phyloP scores from a whole-genome alignment of 2,888 invertebrate genomes.

The Thysanoteuthis rhombus region DNA sequence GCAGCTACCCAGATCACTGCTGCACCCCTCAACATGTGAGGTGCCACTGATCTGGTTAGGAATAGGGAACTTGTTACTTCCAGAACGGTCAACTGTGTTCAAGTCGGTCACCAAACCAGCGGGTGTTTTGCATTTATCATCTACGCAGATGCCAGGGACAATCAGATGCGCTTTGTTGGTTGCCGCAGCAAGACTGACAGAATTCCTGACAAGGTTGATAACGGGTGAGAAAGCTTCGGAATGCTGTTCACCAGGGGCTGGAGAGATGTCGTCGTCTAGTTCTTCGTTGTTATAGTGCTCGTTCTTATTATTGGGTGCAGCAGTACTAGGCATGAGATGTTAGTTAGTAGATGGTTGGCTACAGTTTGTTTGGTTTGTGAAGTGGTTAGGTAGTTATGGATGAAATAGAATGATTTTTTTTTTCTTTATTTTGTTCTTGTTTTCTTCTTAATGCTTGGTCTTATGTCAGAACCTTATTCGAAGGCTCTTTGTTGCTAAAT shows the following conservation, averaged over 20 bases:
- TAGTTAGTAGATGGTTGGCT: neutral
- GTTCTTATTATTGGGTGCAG: neutral
- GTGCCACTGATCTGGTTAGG: neutral
- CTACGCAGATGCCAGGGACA: neutral
- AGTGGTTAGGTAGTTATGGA: neutral
- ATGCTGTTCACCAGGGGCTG: neutral
- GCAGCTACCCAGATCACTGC: neutral
- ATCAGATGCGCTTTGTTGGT: neutral
- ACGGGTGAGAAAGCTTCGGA: neutral
- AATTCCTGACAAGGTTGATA: neutral
- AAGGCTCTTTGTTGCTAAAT: too few species aligned
- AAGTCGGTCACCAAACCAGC: neutral
- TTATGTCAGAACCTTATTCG: too few species aligned
- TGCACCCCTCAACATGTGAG: neutral
- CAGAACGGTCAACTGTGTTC: neutral
- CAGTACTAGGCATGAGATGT: conserved; percentile 23
- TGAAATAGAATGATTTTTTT: neutral
- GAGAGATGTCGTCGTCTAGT: neutral
- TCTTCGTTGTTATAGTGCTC: neutral
- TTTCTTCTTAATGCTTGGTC: neutral
- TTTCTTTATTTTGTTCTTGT: too few species aligned
- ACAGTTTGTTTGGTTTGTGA: neutral
- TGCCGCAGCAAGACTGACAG: neutral
- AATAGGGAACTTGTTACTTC: neutral
- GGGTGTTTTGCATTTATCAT: neutral